Evolutionary conservation across 2,888 invertebrate genomes (phyloP).

Genomic region (Caenorhabditis zanzibari): DNA sequence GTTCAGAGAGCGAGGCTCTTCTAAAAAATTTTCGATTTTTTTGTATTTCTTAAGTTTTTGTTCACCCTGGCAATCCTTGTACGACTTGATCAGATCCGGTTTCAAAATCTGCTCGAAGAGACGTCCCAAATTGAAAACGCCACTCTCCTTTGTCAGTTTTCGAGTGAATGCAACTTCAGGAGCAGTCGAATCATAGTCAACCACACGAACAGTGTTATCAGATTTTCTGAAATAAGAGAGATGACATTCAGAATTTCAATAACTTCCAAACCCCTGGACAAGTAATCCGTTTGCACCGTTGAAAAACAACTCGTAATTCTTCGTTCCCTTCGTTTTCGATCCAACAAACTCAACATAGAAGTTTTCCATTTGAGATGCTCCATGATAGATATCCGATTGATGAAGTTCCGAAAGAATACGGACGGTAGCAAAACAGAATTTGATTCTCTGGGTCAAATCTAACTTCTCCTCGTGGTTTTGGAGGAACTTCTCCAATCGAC

Average conservation of each 20-base stretch:
- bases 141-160: slow-evolving; percentile 44
- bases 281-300: slow-evolving; percentile 37
- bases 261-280: slow-evolving; percentile 5
- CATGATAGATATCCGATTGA: slow-evolving; percentile 48
- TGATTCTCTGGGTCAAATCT: slow-evolving; percentile 56
- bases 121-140: slow-evolving; percentile 60
- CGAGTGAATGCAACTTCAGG: slow-evolving; percentile 63
- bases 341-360: slow-evolving; percentile 39
- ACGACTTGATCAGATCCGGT: slow-evolving; percentile 47
- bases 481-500: slow-evolving; percentile 34
- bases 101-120: slow-evolving; percentile 56
- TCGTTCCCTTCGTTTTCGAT: background rate
- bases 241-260: background rate
- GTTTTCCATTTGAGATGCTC: slow-evolving; percentile 44
- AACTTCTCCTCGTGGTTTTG: slow-evolving; percentile 11
- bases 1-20: slow-evolving; percentile 22
- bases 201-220: background rate
- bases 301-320: slow-evolving; percentile 39
- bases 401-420: slow-evolving; percentile 58
- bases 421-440: slow-evolving; percentile 51
- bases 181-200: slow-evolving; percentile 60
- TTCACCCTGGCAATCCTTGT: slow-evolving; percentile 1
- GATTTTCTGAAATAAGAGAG: slow-evolving; percentile 20
- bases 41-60: background rate
- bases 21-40: slow-evolving; percentile 14